Conservation (phyloP, 2,113 vertebrate genomes). For the Sorex fumeus region DNA sequence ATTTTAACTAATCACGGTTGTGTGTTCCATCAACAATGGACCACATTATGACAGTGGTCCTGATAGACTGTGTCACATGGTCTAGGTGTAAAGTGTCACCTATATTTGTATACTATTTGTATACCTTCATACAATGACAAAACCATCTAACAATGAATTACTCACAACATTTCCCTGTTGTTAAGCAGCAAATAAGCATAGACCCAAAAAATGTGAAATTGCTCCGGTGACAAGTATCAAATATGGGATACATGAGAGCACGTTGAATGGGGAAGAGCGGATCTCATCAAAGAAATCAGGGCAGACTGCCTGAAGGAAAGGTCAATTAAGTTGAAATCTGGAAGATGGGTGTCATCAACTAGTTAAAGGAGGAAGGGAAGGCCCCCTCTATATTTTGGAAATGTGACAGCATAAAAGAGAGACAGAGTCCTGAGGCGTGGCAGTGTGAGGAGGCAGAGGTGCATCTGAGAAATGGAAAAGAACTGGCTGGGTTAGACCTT, state of each 20-base stretch:
- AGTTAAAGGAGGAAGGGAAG: neutral
- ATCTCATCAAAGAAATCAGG: neutral
- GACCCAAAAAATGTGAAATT: neutral
- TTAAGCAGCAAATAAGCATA: neutral
- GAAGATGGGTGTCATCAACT: neutral
- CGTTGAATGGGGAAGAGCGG: neutral
- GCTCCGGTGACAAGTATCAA: neutral
- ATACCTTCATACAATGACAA: neutral
- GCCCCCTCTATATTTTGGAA: accelerated
- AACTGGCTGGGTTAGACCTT: neutral
- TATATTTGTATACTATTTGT: neutral
- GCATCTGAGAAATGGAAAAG: neutral
- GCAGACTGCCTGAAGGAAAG: constrained; percentile 44
- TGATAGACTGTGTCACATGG: neutral
- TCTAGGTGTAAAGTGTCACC: neutral
- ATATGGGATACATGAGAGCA: neutral
- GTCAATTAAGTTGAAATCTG: neutral
- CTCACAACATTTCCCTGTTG: neutral
- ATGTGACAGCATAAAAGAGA: neutral
- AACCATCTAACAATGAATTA: neutral
- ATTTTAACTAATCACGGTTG: neutral
- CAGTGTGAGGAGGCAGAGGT: neutral
- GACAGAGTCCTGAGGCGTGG: neutral
- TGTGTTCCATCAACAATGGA: neutral
- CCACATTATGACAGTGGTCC: neutral